These are phyloP conservation scores for Syngnathoides biaculeatus DNA, from an alignment of 2,113 vertebrate genomes.

Conservation along the genomic window DNA sequence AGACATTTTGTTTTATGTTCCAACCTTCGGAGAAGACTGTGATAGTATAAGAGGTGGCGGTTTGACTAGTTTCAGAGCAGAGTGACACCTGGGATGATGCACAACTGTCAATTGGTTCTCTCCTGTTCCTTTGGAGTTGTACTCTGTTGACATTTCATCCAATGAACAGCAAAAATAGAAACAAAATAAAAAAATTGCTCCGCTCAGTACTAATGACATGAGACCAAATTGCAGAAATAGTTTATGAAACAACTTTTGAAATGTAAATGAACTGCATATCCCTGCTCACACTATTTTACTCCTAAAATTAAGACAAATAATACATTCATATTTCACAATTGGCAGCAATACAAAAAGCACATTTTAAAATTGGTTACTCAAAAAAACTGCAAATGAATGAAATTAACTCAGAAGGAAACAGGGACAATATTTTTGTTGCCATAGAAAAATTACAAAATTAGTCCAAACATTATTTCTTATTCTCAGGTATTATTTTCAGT, in stretches of 20 bases:
- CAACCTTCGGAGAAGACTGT: conserved; percentile 17
- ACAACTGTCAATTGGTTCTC: conserved; percentile 34
- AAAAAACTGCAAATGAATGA: conserved; percentile 42
- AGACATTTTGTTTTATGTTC: conserved; percentile 11
- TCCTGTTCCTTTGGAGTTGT: conserved; percentile 24
- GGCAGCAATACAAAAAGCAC: conserved; percentile 7
- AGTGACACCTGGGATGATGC: conserved; percentile 16
- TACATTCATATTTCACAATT: conserved; percentile 19
- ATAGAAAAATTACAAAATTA: conserved; percentile 39
- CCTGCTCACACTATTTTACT: conserved; percentile 13
- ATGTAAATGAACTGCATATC: neutral
- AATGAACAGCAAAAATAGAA: conserved; percentile 31
- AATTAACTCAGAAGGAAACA: conserved; percentile 31
- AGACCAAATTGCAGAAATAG: no score
- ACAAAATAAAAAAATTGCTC: conserved; percentile 34
- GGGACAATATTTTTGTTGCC: conserved; percentile 32
- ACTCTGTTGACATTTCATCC: conserved; percentile 23
- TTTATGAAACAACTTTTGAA: conserved; percentile 5
- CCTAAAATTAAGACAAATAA: conserved; percentile 12
- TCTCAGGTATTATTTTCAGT: conserved; percentile 34
- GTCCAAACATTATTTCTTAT: conserved; percentile 26
- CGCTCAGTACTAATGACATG: conserved; percentile 10
- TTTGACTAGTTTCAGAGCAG: conserved; percentile 23
- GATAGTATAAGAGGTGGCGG: conserved; percentile 13
- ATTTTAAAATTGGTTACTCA: conserved; percentile 44